phyloP scores from a whole-genome alignment of 2,113 vertebrate genomes.

The Calidris pugnax region DNA sequence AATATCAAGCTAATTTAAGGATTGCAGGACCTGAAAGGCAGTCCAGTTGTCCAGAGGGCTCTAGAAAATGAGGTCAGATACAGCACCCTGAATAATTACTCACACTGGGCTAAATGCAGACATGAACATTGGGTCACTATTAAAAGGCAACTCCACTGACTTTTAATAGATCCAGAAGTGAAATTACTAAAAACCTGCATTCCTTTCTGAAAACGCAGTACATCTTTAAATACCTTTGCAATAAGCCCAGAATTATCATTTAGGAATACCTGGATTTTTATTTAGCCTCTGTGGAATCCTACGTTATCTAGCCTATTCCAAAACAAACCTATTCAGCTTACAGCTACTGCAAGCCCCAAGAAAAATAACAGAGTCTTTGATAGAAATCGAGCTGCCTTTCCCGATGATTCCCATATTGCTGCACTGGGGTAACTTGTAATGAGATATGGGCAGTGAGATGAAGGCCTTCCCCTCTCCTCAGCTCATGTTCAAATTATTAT shows the following conservation, averaged over 20 bases:
- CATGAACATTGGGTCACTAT: not conserved
- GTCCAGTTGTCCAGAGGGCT: not conserved
- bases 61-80: not conserved
- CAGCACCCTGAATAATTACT: not conserved
- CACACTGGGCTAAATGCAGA: not conserved
- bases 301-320: not conserved
- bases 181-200: not conserved
- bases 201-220: not conserved
- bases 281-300: not conserved
- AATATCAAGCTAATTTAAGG: not conserved
- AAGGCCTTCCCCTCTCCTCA: not conserved
- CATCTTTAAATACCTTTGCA: not conserved
- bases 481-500: slow-evolving; percentile 17
- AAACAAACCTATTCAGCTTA: not conserved
- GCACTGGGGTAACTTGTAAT: not conserved
- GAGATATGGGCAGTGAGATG: not conserved
- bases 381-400: not conserved
- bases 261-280: not conserved
- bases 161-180: not conserved
- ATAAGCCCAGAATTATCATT: not conserved
- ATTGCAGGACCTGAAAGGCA: not conserved
- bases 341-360: not conserved
- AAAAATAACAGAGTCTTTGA: not conserved
- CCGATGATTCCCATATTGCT: not conserved
- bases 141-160: not conserved